phyloP scores from a whole-genome alignment of 2,113 vertebrate species.

The Amphilophus citrinellus region DNA sequence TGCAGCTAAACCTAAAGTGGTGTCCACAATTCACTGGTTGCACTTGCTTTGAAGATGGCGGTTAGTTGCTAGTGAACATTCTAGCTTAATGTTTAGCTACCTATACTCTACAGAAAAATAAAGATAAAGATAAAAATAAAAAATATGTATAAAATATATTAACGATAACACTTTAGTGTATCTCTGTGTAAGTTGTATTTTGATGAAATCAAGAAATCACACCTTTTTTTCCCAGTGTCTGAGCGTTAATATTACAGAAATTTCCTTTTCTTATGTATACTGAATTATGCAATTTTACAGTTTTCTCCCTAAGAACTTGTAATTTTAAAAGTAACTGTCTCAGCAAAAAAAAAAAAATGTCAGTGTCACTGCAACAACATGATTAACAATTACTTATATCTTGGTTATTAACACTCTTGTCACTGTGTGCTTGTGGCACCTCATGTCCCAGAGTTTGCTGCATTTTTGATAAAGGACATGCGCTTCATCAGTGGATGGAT shows the following conservation, averaged over 20 bases:
- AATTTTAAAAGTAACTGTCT: background rate
- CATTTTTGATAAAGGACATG: conserved; percentile 30
- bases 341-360: background rate
- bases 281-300: background rate
- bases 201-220: too few relatives aligned
- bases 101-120: fast-evolving
- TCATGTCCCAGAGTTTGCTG: conserved; percentile 27
- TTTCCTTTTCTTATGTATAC: background rate
- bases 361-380: background rate
- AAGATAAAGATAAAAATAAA: background rate
- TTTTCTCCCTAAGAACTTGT: background rate
- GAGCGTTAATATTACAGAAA: background rate
- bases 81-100: background rate
- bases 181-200: background rate
- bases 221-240: background rate
- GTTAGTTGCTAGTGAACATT: background rate
- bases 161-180: background rate
- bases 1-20: background rate
- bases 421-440: conserved; percentile 23
- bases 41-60: background rate
- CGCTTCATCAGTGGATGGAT: conserved; percentile 25
- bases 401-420: conserved; percentile 9
- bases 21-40: background rate
- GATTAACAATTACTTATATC: conserved; percentile 10
- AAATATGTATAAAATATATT: background rate